Evolutionary conservation across 2,113 vertebrate genomes (phyloP).

Genomic region (Syngnathoides biaculeatus): DNA sequence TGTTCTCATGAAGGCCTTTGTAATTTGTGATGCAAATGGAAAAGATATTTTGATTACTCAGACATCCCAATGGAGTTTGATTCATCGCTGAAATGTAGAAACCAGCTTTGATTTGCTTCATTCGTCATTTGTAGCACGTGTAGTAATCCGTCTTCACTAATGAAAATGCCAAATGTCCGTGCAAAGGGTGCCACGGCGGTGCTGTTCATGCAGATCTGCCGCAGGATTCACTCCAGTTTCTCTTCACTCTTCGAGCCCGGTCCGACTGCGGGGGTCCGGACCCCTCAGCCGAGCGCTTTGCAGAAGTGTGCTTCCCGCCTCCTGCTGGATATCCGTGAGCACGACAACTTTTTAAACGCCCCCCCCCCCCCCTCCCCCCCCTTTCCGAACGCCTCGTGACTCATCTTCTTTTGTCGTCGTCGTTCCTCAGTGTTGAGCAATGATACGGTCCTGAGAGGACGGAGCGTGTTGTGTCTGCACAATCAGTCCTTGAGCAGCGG

Average conservation of each 20-base stretch:
- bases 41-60: too few relatives aligned
- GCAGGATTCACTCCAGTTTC: conserved; percentile 68
- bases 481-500: conserved; percentile 5
- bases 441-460: conserved; percentile 54
- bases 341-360: neutral
- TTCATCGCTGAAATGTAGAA: neutral
- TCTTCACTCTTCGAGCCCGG: conserved; percentile 49
- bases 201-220: conserved; percentile 77
- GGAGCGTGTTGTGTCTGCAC: conserved; percentile 45
- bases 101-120: neutral
- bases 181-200: conserved; percentile 70
- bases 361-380: neutral
- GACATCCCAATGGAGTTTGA: neutral
- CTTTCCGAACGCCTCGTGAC: neutral
- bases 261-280: conserved; percentile 19
- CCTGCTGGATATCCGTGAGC: conserved; percentile 66
- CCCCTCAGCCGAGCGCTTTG: conserved; percentile 13
- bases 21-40: neutral
- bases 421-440: conserved; percentile 51
- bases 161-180: conserved; percentile 9
- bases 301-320: conserved; percentile 62
- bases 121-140: neutral
- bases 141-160: neutral
- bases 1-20: neutral
- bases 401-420: conserved; percentile 6